phyloP scores from a whole-genome alignment of 2,888 invertebrate genomes.

The Carcina quercana region DNA sequence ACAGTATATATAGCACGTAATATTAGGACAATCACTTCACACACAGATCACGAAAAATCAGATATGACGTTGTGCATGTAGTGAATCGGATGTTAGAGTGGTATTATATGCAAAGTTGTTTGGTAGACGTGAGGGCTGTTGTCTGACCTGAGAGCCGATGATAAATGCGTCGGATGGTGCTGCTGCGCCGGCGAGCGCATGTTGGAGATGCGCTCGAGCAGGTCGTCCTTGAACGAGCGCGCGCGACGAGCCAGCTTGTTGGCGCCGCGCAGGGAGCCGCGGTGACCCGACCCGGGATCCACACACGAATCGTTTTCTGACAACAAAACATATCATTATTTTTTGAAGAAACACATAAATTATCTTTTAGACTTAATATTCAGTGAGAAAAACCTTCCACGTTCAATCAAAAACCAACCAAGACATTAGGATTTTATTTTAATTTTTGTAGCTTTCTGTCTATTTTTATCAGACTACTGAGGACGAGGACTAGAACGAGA shows the following conservation, averaged over 20 bases:
- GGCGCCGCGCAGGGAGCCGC: conserved; percentile 86
- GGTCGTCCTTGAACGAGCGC: conserved; percentile 94
- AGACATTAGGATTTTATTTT: no score
- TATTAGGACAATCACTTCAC: no score
- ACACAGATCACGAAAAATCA: no score
- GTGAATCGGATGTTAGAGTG: not conserved
- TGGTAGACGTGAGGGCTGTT: no score
- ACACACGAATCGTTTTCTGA: conserved; percentile 64
- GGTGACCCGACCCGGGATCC: conserved; percentile 79
- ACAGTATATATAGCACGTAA: no score
- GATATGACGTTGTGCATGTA: not conserved
- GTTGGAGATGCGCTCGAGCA: conserved; percentile 91
- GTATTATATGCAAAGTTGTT: not conserved
- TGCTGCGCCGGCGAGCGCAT: conserved; percentile 87
- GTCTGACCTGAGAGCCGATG: conserved; percentile 59
- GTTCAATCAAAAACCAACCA: no score
- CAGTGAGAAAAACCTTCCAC: no score
- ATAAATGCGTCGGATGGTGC: conserved; percentile 65
- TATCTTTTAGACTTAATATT: no score
- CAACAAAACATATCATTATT: conserved; percentile 13
- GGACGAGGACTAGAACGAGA: no score
- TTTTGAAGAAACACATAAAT: no score
- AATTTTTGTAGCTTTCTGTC: no score
- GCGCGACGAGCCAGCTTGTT: conserved; percentile 89
- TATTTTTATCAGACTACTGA: no score